These are phyloP conservation scores for Geotrupes spiniger DNA, from an alignment of 2,888 invertebrate species.

Conservation along the genomic window DNA sequence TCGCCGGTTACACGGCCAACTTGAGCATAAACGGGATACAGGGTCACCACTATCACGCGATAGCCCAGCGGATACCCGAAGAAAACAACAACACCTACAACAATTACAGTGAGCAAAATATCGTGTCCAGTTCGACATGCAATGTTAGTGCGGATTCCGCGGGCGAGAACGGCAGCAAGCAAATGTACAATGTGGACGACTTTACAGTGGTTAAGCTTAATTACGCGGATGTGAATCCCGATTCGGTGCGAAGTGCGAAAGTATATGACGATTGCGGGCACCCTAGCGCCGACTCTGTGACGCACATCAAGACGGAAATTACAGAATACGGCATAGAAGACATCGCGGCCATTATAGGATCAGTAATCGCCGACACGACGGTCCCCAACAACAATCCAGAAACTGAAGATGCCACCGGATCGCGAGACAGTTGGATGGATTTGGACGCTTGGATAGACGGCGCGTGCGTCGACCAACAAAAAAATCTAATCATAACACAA, in stretches of 20 bases:
- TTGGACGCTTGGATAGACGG: slow-evolving; percentile 84
- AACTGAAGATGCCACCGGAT: slow-evolving; percentile 67
- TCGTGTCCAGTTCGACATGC: slow-evolving; percentile 72
- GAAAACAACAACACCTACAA: slow-evolving; percentile 66
- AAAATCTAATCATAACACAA: slow-evolving; percentile 64
- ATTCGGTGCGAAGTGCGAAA: slow-evolving; percentile 57
- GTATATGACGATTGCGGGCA: slow-evolving; percentile 57
- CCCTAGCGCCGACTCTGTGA: slow-evolving; percentile 50
- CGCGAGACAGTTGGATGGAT: slow-evolving; percentile 85
- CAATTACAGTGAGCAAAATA: slow-evolving; percentile 56
- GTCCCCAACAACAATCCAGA: slow-evolving; percentile 63
- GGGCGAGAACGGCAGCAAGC: slow-evolving; percentile 52
- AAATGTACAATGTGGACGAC: slow-evolving; percentile 54
- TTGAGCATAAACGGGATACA: slow-evolving; percentile 85
- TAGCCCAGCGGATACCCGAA: slow-evolving; percentile 72
- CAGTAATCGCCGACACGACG: slow-evolving; percentile 85
- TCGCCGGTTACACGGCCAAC: slow-evolving; percentile 82
- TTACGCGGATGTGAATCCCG: slow-evolving; percentile 54
- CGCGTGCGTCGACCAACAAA: slow-evolving; percentile 69
- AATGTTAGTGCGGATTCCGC: slow-evolving; percentile 58
- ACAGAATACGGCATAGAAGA: slow-evolving; percentile 71
- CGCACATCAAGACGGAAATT: slow-evolving; percentile 57
- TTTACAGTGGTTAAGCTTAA: slow-evolving; percentile 43
- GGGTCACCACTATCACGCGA: slow-evolving; percentile 83
- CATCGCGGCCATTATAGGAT: slow-evolving; percentile 83